Evolutionary conservation across 2,113 vertebrate species (phyloP), one percentile per base, ranked within the genome.

Genomic region (Dicaeum eximium): DNA sequence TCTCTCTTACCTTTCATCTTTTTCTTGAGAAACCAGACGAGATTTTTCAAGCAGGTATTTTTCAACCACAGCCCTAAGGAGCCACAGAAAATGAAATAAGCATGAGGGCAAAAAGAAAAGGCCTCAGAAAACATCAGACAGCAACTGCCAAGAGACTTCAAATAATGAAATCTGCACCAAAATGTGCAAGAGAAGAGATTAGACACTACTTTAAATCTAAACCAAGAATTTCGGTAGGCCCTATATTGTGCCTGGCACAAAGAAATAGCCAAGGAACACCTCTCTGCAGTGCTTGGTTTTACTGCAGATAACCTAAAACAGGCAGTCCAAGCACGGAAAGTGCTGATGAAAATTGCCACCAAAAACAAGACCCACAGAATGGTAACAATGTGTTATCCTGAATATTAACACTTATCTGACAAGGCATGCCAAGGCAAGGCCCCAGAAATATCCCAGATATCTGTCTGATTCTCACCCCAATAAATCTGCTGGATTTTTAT

Each of bases 21-120:
- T 99, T 95, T 99, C 99, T 96, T 98, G 98, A 94, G 99, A 99
- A 64, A 99, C 99, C 80, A 99, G 97, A 16, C 99, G 99, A 93
- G 99, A 99, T 96, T 99, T 99, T 97, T 99, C 99, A 95, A 99
- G 98, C 95, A 99, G 98, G 89, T 99, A 99, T 91, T 99, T 99
- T 97, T 99, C 99, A 70, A 99, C 99, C 61, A 99, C 99, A 50
- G 99, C 99, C 93, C 99, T 99, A 89, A 87, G 91, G 69, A 61
- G 54, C 10, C 81, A 21, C 2, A 90, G 70, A 86, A 96, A 42
- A 73, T 24, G 9, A 54, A 75, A 77, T 40, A 50, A 64, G 15
- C 21, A 62, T 61, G 60, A 92, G 38, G 23, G 23, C 8, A 77
- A 67, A 53, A 51, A 72, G 13, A 40, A 38, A 64, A 78, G 18